Conservation (phyloP, 1,140 invertebrate species). For the Heliothis subflexa region DNA sequence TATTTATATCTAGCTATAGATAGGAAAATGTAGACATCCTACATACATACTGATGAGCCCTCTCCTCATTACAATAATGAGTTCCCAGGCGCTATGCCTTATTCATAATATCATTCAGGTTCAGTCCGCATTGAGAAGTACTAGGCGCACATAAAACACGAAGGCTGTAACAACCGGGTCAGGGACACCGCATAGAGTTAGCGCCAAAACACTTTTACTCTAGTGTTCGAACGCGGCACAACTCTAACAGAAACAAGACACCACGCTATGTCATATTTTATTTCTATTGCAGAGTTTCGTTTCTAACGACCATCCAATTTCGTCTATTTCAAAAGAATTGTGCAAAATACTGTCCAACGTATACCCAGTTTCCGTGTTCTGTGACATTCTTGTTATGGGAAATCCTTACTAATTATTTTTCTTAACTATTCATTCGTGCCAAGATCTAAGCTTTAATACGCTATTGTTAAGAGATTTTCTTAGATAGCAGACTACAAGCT, state of each 20-base stretch:
- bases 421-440: slow-evolving; percentile 30
- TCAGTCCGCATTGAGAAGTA: slow-evolving; percentile 31
- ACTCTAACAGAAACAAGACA: slow-evolving; percentile 5
- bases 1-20: too few relatives aligned
- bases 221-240: slow-evolving; percentile 22
- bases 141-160: slow-evolving; percentile 51
- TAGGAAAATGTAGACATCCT: background rate
- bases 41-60: background rate
- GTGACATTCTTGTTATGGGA: slow-evolving; percentile 22
- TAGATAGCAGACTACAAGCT: slow-evolving; percentile 25
- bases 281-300: slow-evolving; percentile 11
- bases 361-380: slow-evolving; percentile 34
- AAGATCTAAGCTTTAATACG: slow-evolving; percentile 32
- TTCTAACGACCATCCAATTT: slow-evolving; percentile 29
- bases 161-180: slow-evolving; percentile 49
- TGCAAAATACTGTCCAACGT: slow-evolving; percentile 17
- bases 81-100: slow-evolving; percentile 18
- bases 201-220: slow-evolving; percentile 53
- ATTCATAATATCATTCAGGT: slow-evolving; percentile 36
- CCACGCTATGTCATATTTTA: slow-evolving; percentile 33
- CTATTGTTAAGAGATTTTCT: slow-evolving; percentile 41
- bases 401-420: slow-evolving; percentile 29
- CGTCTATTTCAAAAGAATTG: slow-evolving; percentile 7
- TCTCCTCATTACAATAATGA: slow-evolving; percentile 11
- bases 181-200: slow-evolving; percentile 55